Conservation (phyloP, 2,797 vertebrate species). For the Periophthalmus magnuspinnatus region DNA sequence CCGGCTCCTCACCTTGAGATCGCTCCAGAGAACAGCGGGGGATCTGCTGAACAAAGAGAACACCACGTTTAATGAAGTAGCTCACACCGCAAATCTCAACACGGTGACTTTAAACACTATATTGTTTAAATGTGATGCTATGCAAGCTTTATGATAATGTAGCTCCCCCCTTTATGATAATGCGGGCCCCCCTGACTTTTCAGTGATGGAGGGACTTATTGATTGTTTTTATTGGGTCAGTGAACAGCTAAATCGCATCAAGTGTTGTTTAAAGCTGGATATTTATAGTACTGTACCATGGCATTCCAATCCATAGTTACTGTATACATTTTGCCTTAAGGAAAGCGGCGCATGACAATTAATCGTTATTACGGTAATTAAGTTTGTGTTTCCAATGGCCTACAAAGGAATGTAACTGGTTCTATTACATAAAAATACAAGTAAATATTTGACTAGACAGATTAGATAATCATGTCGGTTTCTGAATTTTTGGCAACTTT, state of each 20-base stretch:
- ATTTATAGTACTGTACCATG: slow-evolving; percentile 60
- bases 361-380: background rate
- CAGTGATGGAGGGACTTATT: slow-evolving; percentile 29
- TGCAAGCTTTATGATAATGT: slow-evolving; percentile 8
- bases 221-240: slow-evolving; percentile 44
- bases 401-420: slow-evolving; percentile 2
- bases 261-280: slow-evolving; percentile 48
- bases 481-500: background rate
- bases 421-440: background rate
- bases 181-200: background rate
- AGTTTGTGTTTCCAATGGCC: background rate
- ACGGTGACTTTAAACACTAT: background rate
- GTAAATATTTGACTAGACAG: slow-evolving; percentile 11
- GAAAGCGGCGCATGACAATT: slow-evolving; percentile 26
- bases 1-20: slow-evolving; percentile 63
- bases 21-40: slow-evolving; percentile 38
- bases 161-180: no score
- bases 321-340: slow-evolving; percentile 26
- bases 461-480: no score
- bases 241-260: slow-evolving; percentile 47
- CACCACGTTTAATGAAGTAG: slow-evolving; percentile 24
- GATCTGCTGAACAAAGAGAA: slow-evolving; percentile 55
- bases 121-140: background rate
- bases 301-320: slow-evolving; percentile 58
- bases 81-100: slow-evolving; percentile 20